Conservation (phyloP, 2,888 invertebrate genomes). For the Mesorhabditis belari region DNA sequence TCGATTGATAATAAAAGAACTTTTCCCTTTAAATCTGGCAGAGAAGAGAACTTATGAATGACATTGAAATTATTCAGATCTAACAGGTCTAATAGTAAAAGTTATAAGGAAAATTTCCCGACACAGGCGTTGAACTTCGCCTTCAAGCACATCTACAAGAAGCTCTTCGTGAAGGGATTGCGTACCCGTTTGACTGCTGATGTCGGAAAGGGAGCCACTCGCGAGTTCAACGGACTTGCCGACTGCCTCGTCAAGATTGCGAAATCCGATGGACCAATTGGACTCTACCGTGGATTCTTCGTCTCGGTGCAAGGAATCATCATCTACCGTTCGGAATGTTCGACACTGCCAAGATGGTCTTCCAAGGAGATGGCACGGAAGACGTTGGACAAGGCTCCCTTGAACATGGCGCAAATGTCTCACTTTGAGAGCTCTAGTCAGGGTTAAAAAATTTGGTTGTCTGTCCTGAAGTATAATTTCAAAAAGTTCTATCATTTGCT, state of each 20-base stretch:
- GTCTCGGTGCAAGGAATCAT: constrained; percentile 82
- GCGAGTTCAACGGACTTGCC: constrained; percentile 81
- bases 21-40: no score
- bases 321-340: constrained; percentile 90
- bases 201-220: constrained; percentile 72
- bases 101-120: no score
- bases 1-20: no score
- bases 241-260: constrained; percentile 76
- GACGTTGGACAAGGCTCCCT: constrained; percentile 49
- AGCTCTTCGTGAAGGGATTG: no score
- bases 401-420: no score
- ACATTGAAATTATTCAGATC: no score
- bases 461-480: no score
- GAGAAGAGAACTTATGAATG: no score
- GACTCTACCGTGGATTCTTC: constrained; percentile 80
- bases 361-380: constrained; percentile 65
- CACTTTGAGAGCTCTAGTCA: no score
- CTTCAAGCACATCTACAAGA: constrained; percentile 64
- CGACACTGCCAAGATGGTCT: constrained; percentile 85
- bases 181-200: constrained; percentile 79
- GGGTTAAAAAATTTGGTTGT: no score
- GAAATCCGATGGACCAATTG: constrained; percentile 73
- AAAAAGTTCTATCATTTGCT: no score
- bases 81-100: no score
- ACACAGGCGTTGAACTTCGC: constrained; percentile 89